phyloP scores from a whole-genome alignment of 1,140 invertebrate genomes.

The Drosophila sechellia region DNA sequence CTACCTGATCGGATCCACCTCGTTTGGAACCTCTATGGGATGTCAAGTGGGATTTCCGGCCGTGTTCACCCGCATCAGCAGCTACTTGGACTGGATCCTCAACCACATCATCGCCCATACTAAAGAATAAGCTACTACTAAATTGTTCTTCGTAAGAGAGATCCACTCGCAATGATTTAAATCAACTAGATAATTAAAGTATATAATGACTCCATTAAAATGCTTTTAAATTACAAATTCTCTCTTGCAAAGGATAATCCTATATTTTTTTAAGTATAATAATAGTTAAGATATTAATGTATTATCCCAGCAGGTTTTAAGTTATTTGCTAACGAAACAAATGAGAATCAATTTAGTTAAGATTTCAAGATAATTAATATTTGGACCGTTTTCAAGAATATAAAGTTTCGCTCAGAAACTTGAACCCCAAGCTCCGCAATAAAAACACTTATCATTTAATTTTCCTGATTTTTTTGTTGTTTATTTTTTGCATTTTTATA shows the following conservation, averaged over 20 bases:
- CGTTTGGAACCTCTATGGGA: slow-evolving; percentile 85
- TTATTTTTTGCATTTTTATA: slow-evolving; percentile 59
- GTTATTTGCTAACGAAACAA: too few species aligned
- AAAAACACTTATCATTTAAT: slow-evolving; percentile 38
- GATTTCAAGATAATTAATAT: too few species aligned
- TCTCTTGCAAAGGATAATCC: too few species aligned
- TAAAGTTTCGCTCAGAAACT: background rate
- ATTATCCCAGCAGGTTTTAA: too few species aligned
- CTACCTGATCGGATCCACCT: slow-evolving; percentile 85
- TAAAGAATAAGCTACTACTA: background rate
- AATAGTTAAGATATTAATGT: too few species aligned
- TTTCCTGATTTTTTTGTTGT: slow-evolving; percentile 72
- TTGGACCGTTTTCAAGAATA: too few species aligned
- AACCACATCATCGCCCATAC: slow-evolving; percentile 1
- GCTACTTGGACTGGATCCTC: slow-evolving; percentile 85
- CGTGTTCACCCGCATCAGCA: slow-evolving; percentile 85
- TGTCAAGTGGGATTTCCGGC: slow-evolving; percentile 85
- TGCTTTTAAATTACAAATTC: too few species aligned
- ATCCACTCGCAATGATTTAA: background rate
- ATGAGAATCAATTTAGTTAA: too few species aligned
- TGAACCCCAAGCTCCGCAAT: background rate
- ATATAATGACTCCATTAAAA: too few species aligned
- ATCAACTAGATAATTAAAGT: too few species aligned
- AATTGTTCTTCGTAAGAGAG: too few species aligned
- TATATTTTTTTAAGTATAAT: too few species aligned